phyloP scores from a whole-genome alignment of 2,888 invertebrate species.

The Aquatica leii region DNA sequence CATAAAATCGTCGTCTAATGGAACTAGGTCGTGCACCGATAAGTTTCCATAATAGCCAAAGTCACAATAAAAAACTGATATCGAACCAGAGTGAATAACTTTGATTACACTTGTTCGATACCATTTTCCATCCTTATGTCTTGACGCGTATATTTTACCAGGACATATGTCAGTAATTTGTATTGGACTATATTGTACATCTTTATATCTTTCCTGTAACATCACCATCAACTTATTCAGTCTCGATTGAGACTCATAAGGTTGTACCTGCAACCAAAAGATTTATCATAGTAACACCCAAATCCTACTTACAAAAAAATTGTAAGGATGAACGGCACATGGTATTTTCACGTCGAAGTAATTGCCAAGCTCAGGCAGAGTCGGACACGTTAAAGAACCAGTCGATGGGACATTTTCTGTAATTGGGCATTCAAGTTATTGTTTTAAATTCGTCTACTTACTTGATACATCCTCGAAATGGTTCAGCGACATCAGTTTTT shows the following conservation, averaged over 20 bases:
- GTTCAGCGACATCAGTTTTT: slow-evolving; percentile 41
- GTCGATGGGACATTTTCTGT: slow-evolving; percentile 54
- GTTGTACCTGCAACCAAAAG: slow-evolving; percentile 66
- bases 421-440: neutral
- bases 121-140: slow-evolving; percentile 73
- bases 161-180: slow-evolving; percentile 53
- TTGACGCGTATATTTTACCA: slow-evolving; percentile 75
- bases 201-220: slow-evolving; percentile 69
- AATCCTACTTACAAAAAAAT: slow-evolving; percentile 68
- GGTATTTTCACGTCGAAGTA: slow-evolving; percentile 77
- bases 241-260: slow-evolving; percentile 59
- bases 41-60: slow-evolving; percentile 70
- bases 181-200: slow-evolving; percentile 62
- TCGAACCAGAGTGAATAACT: slow-evolving; percentile 64
- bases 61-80: slow-evolving; percentile 71
- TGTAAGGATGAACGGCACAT: slow-evolving; percentile 79
- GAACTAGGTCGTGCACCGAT: slow-evolving; percentile 64
- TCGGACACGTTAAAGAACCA: slow-evolving; percentile 57
- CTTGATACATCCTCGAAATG: slow-evolving; percentile 41
- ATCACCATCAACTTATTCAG: slow-evolving; percentile 71
- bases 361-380: slow-evolving; percentile 61
- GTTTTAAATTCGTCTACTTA: slow-evolving; percentile 33
- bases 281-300: slow-evolving; percentile 1
- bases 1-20: slow-evolving; percentile 65
- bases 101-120: slow-evolving; percentile 70